phyloP scores from a whole-genome alignment of 2,888 invertebrate genomes.

The Lasioglossum pauxillum region DNA sequence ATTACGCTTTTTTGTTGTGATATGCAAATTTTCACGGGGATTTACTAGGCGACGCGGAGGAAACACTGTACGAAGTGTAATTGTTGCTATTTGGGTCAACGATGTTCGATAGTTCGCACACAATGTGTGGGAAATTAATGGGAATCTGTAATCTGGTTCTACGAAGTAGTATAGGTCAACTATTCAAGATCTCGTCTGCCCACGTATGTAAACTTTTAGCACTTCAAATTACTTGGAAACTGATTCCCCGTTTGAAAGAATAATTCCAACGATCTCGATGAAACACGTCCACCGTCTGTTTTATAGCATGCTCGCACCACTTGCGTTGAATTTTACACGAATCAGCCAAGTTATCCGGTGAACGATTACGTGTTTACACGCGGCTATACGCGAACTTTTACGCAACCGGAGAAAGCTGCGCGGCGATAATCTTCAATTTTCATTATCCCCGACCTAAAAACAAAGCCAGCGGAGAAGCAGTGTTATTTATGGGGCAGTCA shows the following conservation, averaged over 20 bases:
- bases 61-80: background rate
- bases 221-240: background rate
- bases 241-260: background rate
- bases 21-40: background rate
- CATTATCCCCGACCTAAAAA: conserved; percentile 3
- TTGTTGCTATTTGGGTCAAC: background rate
- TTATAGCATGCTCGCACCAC: background rate
- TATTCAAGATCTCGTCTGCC: background rate
- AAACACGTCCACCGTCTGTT: background rate
- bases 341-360: background rate
- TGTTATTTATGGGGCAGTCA: conserved; percentile 31
- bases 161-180: background rate
- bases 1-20: background rate
- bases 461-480: background rate
- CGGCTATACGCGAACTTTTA: background rate
- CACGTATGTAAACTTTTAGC: background rate
- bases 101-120: background rate
- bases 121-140: background rate
- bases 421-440: background rate
- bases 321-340: background rate
- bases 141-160: background rate
- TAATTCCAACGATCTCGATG: background rate
- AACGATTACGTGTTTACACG: background rate
- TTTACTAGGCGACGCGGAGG: background rate
- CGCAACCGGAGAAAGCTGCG: background rate